Conservation (phyloP, 2,113 vertebrate species). For the Urocynchramus pylzowi region DNA sequence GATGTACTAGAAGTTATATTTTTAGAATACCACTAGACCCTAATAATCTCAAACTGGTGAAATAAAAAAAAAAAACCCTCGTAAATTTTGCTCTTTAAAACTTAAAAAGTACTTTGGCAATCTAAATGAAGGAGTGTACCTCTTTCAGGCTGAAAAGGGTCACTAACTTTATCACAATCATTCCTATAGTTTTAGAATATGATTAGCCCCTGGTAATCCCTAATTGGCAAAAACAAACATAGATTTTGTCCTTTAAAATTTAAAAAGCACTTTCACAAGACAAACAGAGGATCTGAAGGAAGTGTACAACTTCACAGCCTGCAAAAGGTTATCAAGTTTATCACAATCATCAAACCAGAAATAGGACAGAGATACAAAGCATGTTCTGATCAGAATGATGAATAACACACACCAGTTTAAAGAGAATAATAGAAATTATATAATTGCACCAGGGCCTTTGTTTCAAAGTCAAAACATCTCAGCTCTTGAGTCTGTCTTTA, state of each 20-base stretch:
- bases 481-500: not conserved
- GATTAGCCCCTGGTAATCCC: not conserved
- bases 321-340: slow-evolving; percentile 1
- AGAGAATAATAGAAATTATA: not conserved
- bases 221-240: not conserved
- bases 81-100: not conserved
- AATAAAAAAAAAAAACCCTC: not conserved
- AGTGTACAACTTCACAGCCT: not conserved
- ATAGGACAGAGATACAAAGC: not conserved
- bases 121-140: not conserved
- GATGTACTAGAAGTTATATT: not conserved
- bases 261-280: not conserved
- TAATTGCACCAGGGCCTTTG: not conserved
- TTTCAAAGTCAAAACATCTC: slow-evolving; percentile 25
- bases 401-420: not conserved
- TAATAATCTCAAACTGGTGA: not conserved
- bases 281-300: not conserved
- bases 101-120: not conserved
- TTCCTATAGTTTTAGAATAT: not conserved
- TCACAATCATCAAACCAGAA: not conserved
- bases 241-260: not conserved
- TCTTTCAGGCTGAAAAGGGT: not conserved
- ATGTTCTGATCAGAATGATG: not conserved
- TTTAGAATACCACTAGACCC: not conserved
- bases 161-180: not conserved